Evolutionary conservation across 2,888 invertebrate genomes (phyloP).

Genomic region (Drosophila nr. perissopoda): DNA sequence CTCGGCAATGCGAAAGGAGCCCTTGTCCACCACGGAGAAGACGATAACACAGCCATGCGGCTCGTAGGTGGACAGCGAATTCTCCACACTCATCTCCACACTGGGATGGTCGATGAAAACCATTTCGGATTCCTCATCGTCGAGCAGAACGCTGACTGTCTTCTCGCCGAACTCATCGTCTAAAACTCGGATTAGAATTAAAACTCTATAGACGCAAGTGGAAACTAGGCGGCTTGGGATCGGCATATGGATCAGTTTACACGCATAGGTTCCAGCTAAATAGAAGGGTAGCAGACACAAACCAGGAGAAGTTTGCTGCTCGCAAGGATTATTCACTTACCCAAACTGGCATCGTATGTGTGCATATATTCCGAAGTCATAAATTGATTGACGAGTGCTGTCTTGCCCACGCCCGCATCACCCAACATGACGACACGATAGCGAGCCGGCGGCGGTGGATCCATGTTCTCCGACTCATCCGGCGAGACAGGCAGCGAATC

Average conservation of each 20-base stretch:
- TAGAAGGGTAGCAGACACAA: constrained; percentile 49
- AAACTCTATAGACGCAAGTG: constrained; percentile 81
- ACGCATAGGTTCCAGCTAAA: constrained; percentile 69
- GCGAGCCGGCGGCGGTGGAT: constrained; percentile 85
- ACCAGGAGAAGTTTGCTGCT: constrained; percentile 26
- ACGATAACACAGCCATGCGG: constrained; percentile 96
- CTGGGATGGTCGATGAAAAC: constrained; percentile 95
- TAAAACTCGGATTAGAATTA: constrained; percentile 87
- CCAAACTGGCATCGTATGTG: constrained; percentile 95
- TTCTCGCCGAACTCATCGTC: constrained; percentile 97
- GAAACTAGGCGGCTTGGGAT: constrained; percentile 62
- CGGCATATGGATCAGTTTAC: constrained; percentile 54
- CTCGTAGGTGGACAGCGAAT: constrained; percentile 94
- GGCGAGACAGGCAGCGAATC: constrained; percentile 91
- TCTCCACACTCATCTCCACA: constrained; percentile 96
- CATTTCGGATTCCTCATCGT: constrained; percentile 95
- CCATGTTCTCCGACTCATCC: constrained; percentile 89
- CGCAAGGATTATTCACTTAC: constrained; percentile 86
- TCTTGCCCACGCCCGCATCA: constrained; percentile 95
- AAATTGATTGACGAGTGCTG: constrained; percentile 95
- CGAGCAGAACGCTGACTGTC: constrained; percentile 94
- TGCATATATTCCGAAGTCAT: constrained; percentile 98
- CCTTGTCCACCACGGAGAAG: constrained; percentile 94
- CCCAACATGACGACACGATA: constrained; percentile 93
- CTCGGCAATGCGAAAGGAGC: constrained; percentile 92